A percentile compares a stretch with the other conserved stretches of the same genome.
phyloP scores from a whole-genome alignment of 2,113 vertebrate genomes.

The Telmatochromis sp. region DNA sequence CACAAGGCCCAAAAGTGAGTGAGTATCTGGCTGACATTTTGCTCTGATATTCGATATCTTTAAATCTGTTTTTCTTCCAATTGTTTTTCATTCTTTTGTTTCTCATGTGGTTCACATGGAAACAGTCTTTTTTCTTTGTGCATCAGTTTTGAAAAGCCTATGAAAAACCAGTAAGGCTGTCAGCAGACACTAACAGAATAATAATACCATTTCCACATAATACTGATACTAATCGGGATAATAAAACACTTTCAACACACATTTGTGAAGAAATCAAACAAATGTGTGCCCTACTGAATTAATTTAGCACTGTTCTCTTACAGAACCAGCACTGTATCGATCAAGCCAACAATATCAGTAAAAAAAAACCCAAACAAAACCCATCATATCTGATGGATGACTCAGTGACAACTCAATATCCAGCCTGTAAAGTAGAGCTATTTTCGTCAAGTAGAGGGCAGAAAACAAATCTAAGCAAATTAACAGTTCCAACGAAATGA shows the following conservation, averaged over 20 bases:
- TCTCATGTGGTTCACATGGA: background rate
- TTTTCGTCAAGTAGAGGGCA: background rate
- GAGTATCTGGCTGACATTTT: background rate
- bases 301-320: background rate
- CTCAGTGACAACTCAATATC: background rate
- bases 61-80: background rate
- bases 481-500: background rate
- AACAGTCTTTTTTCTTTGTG: background rate
- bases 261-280: background rate
- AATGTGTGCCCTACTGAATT: background rate
- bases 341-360: background rate
- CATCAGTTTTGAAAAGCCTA: background rate
- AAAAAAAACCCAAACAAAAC: background rate
- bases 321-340: background rate
- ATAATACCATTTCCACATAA: background rate
- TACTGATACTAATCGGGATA: background rate
- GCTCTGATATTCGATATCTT: background rate
- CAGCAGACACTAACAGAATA: background rate
- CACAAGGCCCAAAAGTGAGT: background rate
- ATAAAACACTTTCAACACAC: background rate
- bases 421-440: background rate
- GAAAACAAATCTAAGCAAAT: background rate
- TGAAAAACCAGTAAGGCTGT: background rate
- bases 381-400: background rate
- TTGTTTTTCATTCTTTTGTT: background rate